phyloP scores from a whole-genome alignment of 2,113 vertebrate genomes.

The Tautogolabrus adspersus region DNA sequence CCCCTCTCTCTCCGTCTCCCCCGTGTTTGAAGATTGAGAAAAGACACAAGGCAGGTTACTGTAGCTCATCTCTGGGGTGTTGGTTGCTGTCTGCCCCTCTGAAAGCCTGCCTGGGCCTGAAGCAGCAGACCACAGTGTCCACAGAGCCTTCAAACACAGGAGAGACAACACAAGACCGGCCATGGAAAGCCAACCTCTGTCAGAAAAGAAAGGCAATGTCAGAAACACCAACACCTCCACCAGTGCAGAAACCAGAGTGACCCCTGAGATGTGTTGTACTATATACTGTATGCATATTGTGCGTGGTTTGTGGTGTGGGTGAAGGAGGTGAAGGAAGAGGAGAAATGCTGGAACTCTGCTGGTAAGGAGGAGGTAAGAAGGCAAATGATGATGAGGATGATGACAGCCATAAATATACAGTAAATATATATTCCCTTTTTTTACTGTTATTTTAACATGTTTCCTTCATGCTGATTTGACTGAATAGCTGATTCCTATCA shows the following conservation, averaged over 20 bases:
- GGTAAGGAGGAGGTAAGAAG: background rate
- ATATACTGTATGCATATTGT: conserved; percentile 5
- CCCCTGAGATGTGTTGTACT: conserved; percentile 4
- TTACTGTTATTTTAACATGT: too few species aligned
- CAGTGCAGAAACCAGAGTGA: conserved; percentile 11
- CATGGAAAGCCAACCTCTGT: conserved; percentile 37
- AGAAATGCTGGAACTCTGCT: background rate
- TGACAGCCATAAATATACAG: background rate
- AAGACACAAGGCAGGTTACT: conserved; percentile 82
- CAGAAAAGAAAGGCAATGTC: conserved; percentile 25
- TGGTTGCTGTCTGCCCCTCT: conserved; percentile 70
- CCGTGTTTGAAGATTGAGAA: conserved; percentile 82
- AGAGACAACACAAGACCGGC: conserved; percentile 32
- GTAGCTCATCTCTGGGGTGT: conserved; percentile 76
- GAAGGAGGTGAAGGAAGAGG: conserved; percentile 2
- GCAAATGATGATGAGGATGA: background rate
- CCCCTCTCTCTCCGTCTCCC: conserved; percentile 29
- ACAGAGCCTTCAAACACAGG: conserved; percentile 73
- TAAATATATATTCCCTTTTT: background rate
- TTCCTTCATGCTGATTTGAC: too few species aligned
- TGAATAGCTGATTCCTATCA: too few species aligned
- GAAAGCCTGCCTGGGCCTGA: conserved; percentile 56
- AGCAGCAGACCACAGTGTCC: conserved; percentile 64
- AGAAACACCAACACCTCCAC: conserved; percentile 25
- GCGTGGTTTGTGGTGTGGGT: conserved; percentile 6